A percentile compares a stretch with the other conserved stretches of the same genome.
Evolutionary conservation across 2,113 vertebrate genomes (phyloP).

Genomic region (Brachyhypopomus occidentalis): DNA sequence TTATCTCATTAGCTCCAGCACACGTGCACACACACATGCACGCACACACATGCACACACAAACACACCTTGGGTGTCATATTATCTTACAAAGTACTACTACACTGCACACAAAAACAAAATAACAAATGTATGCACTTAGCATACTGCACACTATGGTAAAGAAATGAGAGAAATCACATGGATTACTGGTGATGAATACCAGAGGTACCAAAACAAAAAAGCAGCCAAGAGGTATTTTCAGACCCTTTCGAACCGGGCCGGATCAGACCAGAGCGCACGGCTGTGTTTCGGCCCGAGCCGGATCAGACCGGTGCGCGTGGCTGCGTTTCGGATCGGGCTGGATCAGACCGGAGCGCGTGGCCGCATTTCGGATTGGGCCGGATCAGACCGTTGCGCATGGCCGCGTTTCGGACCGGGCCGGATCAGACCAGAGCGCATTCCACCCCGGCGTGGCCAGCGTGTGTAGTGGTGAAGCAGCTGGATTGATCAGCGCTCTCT

Average conservation of each 20-base stretch:
- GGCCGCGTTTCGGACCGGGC: too few relatives aligned
- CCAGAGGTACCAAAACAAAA: slow-evolving; percentile 27
- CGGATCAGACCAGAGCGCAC: too few relatives aligned
- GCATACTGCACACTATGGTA: slow-evolving; percentile 62
- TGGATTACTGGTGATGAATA: slow-evolving; percentile 45
- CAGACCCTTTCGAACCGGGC: too few relatives aligned
- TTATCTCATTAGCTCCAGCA: slow-evolving; percentile 28
- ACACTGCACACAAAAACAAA: slow-evolving; percentile 66
- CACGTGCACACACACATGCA: slow-evolving; percentile 1
- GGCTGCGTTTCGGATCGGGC: too few relatives aligned
- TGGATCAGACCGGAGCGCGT: too few relatives aligned
- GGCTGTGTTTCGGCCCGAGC: too few relatives aligned
- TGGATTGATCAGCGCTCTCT: neutral
- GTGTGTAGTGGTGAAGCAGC: neutral
- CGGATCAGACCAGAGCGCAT: too few relatives aligned
- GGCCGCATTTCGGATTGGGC: too few relatives aligned
- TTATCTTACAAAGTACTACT: slow-evolving; percentile 75
- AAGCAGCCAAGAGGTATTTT: neutral
- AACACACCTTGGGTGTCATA: slow-evolving; percentile 71
- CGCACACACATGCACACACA: slow-evolving; percentile 64
- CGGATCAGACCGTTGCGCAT: too few relatives aligned
- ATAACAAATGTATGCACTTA: slow-evolving; percentile 62
- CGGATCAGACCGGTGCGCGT: neutral
- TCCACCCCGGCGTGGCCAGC: slow-evolving; percentile 1
- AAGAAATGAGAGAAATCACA: slow-evolving; percentile 25